These are phyloP conservation scores for Cyphomyrus plagiostoma DNA, from an alignment of 2,113 vertebrate genomes.

Conservation along the genomic window DNA sequence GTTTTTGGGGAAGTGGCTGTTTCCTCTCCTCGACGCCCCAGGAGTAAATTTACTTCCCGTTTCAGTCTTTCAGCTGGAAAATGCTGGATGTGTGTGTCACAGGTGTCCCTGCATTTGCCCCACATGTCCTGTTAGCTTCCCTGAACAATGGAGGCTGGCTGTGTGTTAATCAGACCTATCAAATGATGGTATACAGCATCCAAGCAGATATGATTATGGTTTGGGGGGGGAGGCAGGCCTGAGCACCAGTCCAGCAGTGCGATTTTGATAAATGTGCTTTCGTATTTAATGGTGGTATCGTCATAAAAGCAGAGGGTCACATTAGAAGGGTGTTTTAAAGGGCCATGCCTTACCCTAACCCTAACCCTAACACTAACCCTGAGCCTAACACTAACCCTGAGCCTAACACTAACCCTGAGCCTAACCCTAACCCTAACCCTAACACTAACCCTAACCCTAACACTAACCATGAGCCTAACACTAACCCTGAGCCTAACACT, in stretches of 20 bases:
- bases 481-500: too few relatives aligned
- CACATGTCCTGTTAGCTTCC: constrained; percentile 5
- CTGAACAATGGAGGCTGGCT: background rate
- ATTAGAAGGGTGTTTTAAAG: background rate
- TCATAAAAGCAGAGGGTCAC: background rate
- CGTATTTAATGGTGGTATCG: background rate
- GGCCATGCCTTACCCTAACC: background rate
- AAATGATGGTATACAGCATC: background rate
- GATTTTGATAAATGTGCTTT: background rate
- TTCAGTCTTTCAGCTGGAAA: constrained; percentile 25
- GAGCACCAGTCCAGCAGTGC: background rate
- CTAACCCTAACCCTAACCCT: background rate
- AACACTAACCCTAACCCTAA: too few relatives aligned
- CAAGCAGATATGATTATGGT: background rate
- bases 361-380: too few relatives aligned
- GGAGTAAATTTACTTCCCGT: constrained; percentile 67
- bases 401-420: too few relatives aligned
- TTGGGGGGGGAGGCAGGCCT: background rate
- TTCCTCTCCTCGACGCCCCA: constrained; percentile 60
- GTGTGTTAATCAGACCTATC: background rate
- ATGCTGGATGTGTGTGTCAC: background rate
- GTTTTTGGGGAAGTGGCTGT: constrained; percentile 19
- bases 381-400: too few relatives aligned
- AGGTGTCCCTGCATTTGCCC: background rate
- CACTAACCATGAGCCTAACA: too few relatives aligned